A percentile compares a stretch with the other conserved stretches of the same genome.
Evolutionary conservation across 2,113 vertebrate species (phyloP).

Genomic region (Gnathonemus longibarbis): DNA sequence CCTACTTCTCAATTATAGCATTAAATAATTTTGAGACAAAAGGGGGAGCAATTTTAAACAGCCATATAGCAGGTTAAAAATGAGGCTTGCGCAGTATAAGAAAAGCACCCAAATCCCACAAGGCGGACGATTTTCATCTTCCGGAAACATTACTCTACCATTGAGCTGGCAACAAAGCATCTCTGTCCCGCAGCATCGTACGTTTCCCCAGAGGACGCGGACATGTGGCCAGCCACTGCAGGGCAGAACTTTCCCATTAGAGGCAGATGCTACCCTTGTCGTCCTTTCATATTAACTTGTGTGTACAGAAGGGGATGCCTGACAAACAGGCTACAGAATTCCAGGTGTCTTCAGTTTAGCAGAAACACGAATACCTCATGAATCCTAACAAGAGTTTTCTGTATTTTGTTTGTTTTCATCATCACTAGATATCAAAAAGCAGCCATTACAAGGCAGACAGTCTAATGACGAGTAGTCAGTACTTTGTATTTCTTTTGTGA

Average conservation of each 20-base stretch:
- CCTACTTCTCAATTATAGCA: constrained; percentile 3
- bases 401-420: background rate
- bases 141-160: background rate
- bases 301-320: background rate
- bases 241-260: background rate
- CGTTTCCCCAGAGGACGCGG: background rate
- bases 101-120: constrained; percentile 1
- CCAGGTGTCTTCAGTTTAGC: background rate
- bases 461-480: background rate
- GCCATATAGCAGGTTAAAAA: background rate
- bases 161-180: background rate
- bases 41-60: background rate
- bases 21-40: constrained; percentile 1
- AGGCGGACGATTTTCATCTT: background rate
- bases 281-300: background rate
- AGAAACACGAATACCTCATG: background rate
- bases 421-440: background rate
- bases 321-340: background rate
- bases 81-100: background rate
- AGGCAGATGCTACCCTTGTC: constrained; percentile 3
- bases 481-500: background rate
- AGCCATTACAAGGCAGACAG: background rate
- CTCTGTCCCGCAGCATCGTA: background rate
- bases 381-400: background rate
- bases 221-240: background rate